Evolutionary conservation across 1,140 invertebrate genomes (phyloP).

Genomic region (Antheraea mylitta): DNA sequence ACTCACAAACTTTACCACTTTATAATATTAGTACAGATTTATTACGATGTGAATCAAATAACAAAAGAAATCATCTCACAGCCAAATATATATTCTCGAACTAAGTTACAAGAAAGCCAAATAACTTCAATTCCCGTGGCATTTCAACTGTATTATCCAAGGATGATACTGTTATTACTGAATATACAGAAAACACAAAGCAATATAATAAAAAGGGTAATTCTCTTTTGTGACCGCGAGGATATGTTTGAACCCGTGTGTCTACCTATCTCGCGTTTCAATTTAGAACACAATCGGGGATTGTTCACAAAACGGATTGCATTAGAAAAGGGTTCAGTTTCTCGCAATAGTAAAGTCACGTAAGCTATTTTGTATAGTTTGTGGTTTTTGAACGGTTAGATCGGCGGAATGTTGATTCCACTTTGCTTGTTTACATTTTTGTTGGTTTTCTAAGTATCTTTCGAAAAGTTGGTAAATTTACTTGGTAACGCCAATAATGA

Average conservation of each 20-base stretch:
- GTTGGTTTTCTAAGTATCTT: background rate
- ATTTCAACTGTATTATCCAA: background rate
- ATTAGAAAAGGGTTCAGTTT: background rate
- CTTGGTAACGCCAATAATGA: too few relatives aligned
- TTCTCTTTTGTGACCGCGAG: background rate
- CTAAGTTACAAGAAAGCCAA: background rate
- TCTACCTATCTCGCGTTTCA: background rate
- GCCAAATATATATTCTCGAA: background rate
- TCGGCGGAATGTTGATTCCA: background rate
- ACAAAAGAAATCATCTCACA: background rate
- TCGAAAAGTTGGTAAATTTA: background rate
- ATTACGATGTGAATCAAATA: background rate
- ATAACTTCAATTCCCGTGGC: background rate
- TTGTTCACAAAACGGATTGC: background rate
- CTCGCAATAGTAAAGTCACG: background rate
- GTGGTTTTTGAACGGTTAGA: background rate
- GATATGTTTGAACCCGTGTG: background rate
- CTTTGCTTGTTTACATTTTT: too few relatives aligned
- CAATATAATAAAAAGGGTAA: conserved; percentile 1
- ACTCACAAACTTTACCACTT: too few relatives aligned
- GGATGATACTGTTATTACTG: background rate
- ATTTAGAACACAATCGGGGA: background rate
- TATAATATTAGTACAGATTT: too few relatives aligned
- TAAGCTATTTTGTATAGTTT: background rate
- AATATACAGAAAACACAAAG: background rate